Conservation (phyloP, 2,888 invertebrate genomes). For the Embidobia sp. region DNA sequence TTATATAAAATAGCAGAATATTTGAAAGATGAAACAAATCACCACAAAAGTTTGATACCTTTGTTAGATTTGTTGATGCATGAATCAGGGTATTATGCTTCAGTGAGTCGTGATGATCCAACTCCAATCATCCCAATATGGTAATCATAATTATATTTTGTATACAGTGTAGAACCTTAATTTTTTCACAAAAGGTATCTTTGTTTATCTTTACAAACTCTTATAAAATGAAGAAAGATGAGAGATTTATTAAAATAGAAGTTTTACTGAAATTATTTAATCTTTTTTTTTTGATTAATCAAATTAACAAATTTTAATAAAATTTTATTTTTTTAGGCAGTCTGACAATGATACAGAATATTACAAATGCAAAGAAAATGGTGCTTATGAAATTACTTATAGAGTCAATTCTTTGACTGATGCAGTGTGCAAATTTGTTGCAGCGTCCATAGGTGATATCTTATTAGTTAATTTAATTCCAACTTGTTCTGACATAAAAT, state of each 20-base stretch:
- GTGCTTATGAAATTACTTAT: conserved; percentile 23
- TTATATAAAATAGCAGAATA: conserved; percentile 6
- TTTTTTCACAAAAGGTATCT: too few species aligned
- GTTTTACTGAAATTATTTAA: too few species aligned
- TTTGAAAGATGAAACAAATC: conserved; percentile 34
- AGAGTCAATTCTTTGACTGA: conserved; percentile 22
- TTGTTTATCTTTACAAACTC: too few species aligned
- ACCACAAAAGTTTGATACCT: conserved; percentile 20
- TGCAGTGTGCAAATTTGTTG: conserved; percentile 73
- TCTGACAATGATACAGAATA: conserved; percentile 14
- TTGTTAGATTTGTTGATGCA: conserved; percentile 35
- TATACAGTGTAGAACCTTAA: too few species aligned
- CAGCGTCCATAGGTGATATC: conserved; percentile 73
- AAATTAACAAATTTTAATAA: too few species aligned
- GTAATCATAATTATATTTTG: conserved; percentile 12
- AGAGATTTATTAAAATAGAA: too few species aligned
- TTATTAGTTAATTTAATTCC: conserved; percentile 74
- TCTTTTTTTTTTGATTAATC: too few species aligned
- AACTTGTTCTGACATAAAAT: conserved; percentile 4
- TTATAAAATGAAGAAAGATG: too few species aligned
- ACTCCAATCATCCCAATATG: conserved; percentile 21
- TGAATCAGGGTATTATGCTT: conserved; percentile 29
- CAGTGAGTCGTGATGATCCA: background rate
- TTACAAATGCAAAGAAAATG: conserved; percentile 6
- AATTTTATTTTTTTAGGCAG: conserved; percentile 37